Evolutionary conservation across 2,888 invertebrate species (phyloP).

Genomic region (Acrocera orbiculus): DNA sequence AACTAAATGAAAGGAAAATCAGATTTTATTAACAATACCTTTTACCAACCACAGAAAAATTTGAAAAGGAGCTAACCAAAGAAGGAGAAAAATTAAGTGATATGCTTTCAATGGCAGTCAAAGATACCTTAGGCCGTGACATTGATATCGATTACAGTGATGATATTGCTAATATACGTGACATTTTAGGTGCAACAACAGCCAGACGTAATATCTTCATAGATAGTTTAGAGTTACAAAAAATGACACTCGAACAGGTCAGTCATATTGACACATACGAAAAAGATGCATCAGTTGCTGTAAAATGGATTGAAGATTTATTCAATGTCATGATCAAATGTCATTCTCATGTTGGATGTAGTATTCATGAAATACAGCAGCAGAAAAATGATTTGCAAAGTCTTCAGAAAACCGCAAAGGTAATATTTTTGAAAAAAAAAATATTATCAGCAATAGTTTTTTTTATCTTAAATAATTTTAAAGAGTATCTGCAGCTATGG

Average conservation of each 20-base stretch:
- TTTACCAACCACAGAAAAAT: constrained; percentile 35
- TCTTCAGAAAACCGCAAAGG: constrained; percentile 63
- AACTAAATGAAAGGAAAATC: too few relatives aligned
- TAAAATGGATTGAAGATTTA: constrained; percentile 60
- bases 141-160: constrained; percentile 49
- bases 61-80: constrained; percentile 48
- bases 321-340: constrained; percentile 49
- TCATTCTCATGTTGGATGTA: constrained; percentile 55
- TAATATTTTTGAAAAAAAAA: constrained; percentile 28
- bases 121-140: constrained; percentile 56
- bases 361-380: constrained; percentile 50
- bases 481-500: constrained; percentile 71
- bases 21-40: too few relatives aligned
- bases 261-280: constrained; percentile 59
- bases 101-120: constrained; percentile 58
- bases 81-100: constrained; percentile 64
- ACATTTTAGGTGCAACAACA: constrained; percentile 49
- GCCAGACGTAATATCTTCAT: constrained; percentile 52
- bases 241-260: constrained; percentile 59
- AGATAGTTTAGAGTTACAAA: constrained; percentile 58
- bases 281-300: constrained; percentile 54
- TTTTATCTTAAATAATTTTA: too few relatives aligned
- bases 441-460: too few relatives aligned
- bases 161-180: constrained; percentile 53
- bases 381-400: constrained; percentile 58